Evolutionary conservation across 2,797 vertebrate genomes (phyloP), one percentile per base, ranked within the genome.

Genomic region (Columba guinea): DNA sequence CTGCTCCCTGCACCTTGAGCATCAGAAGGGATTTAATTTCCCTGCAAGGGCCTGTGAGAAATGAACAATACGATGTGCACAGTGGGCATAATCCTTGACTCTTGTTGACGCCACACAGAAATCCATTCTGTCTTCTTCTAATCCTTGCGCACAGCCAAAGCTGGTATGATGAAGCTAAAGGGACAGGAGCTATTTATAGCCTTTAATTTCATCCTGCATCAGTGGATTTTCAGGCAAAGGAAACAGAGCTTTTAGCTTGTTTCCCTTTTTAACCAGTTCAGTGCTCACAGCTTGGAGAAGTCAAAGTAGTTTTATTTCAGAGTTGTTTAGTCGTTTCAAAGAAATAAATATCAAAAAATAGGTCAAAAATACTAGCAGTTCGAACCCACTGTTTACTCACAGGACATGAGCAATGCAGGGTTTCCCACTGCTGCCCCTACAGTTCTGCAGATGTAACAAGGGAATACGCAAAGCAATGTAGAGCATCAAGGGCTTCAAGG

Each of bases 181-280:
- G 96, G 97, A 98, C 96, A 96, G 96, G 71, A 88, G 93, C 97
- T 98, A 98, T 98, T 98, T 98, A 98, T 98, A 98, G 97, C 96
- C 95, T 97, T 97, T 93, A 80, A 97, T 97, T 98, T 97, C 91
- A 97, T 95, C 92, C 94, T 95, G 97, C 97, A 97, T 97, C 97
- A 96, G 90, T 97, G 95, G 97, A 96, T 96, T 97, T 96, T 91
- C 95, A 96, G 84, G 97, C 96, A 96, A 96, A 94, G 80, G 82
- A 97, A 96, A 94, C 24, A 81, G 82, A 90, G 88, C 95, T 97
- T 97, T 97, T 90, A 97, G 92, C 78, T 93, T 79, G 74, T 95
- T 97, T 97, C 93, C 84, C 23, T 79, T 95, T 97, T 97, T 97
- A 97, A 97, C 97, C 97, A 96, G 91, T 96, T 97, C 97, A 77